Base-by-base conservation (phyloP, 1,140 invertebrate species). In the Sinonovacula constricta region DNA sequence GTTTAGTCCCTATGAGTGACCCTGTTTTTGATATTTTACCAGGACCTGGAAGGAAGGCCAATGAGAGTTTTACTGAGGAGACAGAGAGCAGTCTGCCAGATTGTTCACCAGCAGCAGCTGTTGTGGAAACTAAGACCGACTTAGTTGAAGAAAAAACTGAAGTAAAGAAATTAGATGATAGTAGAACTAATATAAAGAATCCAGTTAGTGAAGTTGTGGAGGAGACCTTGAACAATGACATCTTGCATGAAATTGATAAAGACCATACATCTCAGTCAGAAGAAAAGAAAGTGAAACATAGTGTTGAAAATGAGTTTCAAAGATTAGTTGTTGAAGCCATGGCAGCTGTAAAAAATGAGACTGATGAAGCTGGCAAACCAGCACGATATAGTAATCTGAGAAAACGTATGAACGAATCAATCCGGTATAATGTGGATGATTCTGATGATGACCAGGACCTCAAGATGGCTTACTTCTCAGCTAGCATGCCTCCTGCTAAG, bases 301-400 rank as follows among this genome's bases (percentile, higher is more conserved):
- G 72, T 76, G 72, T 76, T 36, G 72, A 76, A 45, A 76, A 76
- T 76, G 72, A 76, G 53, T 76, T 76, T 76, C 72, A 76, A 36
- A 76, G 72, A 59, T 54, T 76, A 30, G 72, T 76, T 31, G 53
- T 66, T 67, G 72, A 76, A 31, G 72, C 72, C 22, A 76, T 76
- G 72, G 62, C 45, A 5, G 72, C 66, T 24, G 72, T 59, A 7
- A 62, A 76, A 59, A 76, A 76, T 22, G 72, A 34, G 45, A 36
- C 26, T 31, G 72, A 63, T 15, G 72, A 76, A 4, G 33, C 72
- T 1, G 72, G 59, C 18, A 76, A 76, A 39, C 53, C 45, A 57
- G 63, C 66, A 59, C 4, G 66, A 3, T 54, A 69, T 33, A 39
- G 39, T 18, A 76, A 67, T 49, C 26, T 76, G 18, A 51, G 72